Evolutionary conservation across 2,888 invertebrate species (phyloP).

Genomic region (Timema cristinae): DNA sequence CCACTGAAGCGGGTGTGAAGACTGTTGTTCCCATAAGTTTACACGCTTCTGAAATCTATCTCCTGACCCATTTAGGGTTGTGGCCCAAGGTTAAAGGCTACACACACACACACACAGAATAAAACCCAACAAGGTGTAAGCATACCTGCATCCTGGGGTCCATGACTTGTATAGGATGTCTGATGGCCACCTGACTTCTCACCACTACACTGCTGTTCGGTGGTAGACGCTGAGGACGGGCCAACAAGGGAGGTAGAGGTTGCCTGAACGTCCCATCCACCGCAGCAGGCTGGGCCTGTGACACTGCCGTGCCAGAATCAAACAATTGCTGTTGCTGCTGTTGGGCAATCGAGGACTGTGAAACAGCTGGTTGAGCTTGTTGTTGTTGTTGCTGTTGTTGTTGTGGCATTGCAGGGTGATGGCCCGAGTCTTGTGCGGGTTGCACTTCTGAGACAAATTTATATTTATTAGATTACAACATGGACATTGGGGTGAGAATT

Average conservation of each 20-base stretch:
- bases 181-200: conserved; percentile 34
- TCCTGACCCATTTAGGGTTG: too few species aligned
- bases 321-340: conserved; percentile 15
- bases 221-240: conserved; percentile 46
- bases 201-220: conserved; percentile 25
- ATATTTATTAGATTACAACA: too few species aligned
- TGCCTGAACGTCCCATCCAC: conserved; percentile 62
- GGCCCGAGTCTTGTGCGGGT: conserved; percentile 14
- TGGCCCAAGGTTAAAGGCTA: too few species aligned
- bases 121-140: not conserved
- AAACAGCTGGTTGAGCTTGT: conserved; percentile 15
- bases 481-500: too few species aligned
- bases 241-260: conserved; percentile 59
- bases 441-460: too few species aligned
- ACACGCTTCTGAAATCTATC: too few species aligned
- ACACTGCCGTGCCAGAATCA: conserved; percentile 11
- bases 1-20: too few species aligned
- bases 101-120: too few species aligned
- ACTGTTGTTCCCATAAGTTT: too few species aligned
- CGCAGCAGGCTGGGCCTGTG: not conserved
- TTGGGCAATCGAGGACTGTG: conserved; percentile 1
- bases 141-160: conserved; percentile 47
- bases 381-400: conserved; percentile 19
- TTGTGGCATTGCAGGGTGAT: conserved; percentile 14
- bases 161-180: conserved; percentile 39